phyloP scores from a whole-genome alignment of 2,888 invertebrate species.

The Drosophila algonquin region DNA sequence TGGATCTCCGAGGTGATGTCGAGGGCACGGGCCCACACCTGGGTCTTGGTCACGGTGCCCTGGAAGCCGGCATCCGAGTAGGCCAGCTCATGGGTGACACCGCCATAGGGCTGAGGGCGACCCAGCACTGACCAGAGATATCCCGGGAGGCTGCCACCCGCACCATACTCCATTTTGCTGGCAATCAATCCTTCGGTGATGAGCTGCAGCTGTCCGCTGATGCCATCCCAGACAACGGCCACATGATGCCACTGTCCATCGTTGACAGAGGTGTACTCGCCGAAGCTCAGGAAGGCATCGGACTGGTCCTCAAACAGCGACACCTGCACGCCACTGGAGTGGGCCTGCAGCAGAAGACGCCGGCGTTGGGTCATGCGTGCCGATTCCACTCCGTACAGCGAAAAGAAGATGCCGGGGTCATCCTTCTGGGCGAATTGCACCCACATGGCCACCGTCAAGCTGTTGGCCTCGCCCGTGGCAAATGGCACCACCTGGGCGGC shows the following conservation, averaged over 20 bases:
- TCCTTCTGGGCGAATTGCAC: slow-evolving; percentile 96
- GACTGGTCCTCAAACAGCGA: slow-evolving; percentile 94
- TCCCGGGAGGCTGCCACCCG: slow-evolving; percentile 91
- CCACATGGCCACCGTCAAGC: slow-evolving; percentile 97
- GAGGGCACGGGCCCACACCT: slow-evolving; percentile 96
- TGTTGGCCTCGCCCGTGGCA: slow-evolving; percentile 89
- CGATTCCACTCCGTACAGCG: slow-evolving; percentile 94
- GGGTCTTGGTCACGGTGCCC: slow-evolving; percentile 96
- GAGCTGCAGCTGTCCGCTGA: slow-evolving; percentile 93
- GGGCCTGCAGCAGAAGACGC: slow-evolving; percentile 94
- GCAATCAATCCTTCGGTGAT: slow-evolving; percentile 98
- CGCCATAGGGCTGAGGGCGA: slow-evolving; percentile 91
- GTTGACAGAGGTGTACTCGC: slow-evolving; percentile 96
- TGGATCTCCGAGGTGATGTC: slow-evolving; percentile 96
- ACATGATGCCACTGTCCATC: slow-evolving; percentile 99
- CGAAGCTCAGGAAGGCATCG: slow-evolving; percentile 95
- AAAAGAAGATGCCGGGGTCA: slow-evolving; percentile 96
- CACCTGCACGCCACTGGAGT: slow-evolving; percentile 96
- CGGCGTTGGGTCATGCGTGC: slow-evolving; percentile 91
- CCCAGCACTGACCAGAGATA: slow-evolving; percentile 96
- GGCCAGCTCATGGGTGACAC: slow-evolving; percentile 84
- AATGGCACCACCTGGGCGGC: slow-evolving; percentile 97
- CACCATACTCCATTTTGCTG: slow-evolving; percentile 95
- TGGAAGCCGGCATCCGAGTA: slow-evolving; percentile 97
- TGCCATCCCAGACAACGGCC: slow-evolving; percentile 97